phyloP scores from a whole-genome alignment of 2,888 invertebrate species.

The Cremastinae sp. region DNA sequence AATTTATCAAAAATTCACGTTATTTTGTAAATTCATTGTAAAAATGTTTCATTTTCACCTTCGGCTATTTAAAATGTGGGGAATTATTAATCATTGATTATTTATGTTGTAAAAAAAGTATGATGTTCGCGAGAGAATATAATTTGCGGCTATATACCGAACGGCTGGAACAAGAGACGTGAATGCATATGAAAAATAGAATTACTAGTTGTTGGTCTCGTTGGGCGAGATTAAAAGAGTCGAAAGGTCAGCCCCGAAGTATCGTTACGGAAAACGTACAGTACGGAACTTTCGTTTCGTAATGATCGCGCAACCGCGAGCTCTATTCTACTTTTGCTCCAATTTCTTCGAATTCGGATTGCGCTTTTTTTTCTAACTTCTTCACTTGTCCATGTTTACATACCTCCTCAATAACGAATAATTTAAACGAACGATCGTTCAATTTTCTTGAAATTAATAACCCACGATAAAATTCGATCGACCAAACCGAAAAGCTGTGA shows the following conservation, averaged over 20 bases:
- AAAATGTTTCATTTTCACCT: no score
- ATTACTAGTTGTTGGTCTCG: constrained; percentile 32
- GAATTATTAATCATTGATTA: no score
- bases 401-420: no score
- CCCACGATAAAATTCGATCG: no score
- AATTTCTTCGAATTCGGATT: not conserved
- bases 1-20: no score
- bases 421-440: no score
- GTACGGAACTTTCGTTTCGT: constrained; percentile 69
- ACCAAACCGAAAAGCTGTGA: no score
- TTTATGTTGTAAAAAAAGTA: no score
- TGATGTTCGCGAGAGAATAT: not conserved
- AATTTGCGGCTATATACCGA: not conserved
- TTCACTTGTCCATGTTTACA: not conserved
- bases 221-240: constrained; percentile 59
- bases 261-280: constrained; percentile 62
- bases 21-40: no score
- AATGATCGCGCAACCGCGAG: constrained; percentile 59
- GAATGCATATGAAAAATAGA: constrained; percentile 6
- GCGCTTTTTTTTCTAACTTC: constrained; percentile 1
- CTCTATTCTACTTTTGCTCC: constrained; percentile 14
- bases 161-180: constrained; percentile 9
- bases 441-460: no score
- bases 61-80: no score
- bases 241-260: constrained; percentile 69